phyloP scores from a whole-genome alignment of 2,113 vertebrate species.

The Planiliza haematocheilus region DNA sequence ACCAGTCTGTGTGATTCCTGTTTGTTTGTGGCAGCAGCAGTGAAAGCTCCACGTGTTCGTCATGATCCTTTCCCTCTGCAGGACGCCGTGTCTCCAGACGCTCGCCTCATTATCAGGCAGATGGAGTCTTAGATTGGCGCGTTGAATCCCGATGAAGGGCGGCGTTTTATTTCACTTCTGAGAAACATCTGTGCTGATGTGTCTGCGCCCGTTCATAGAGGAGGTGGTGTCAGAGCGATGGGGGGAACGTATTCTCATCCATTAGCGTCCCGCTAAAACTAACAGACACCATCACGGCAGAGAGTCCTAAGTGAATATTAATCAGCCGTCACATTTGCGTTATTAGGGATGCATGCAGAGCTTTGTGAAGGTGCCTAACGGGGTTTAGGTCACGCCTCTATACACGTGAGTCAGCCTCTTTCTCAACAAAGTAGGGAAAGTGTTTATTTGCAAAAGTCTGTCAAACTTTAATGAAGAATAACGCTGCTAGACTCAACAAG shows the following conservation, averaged over 20 bases:
- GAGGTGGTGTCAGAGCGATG: background rate
- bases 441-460: background rate
- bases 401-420: background rate
- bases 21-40: too few species aligned
- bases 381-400: background rate
- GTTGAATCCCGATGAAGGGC: conserved; percentile 30
- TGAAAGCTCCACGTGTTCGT: background rate
- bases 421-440: background rate
- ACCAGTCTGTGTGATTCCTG: too few species aligned
- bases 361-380: background rate
- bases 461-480: too few species aligned
- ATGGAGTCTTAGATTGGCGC: conserved; percentile 17
- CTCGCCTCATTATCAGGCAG: conserved; percentile 15
- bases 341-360: too few species aligned
- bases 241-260: background rate
- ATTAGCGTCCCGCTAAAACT: conserved; percentile 10
- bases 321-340: background rate
- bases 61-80: background rate
- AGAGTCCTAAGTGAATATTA: background rate
- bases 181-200: conserved; percentile 11
- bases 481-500: too few species aligned
- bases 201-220: conserved; percentile 2
- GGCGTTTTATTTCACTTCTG: background rate
- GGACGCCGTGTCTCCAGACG: background rate
- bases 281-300: background rate